Percentiles rank a stretch among this genome's conserved stretches.
Conservation (phyloP, 2,113 vertebrate genomes). For the Pelvicachromis taeniatus region DNA sequence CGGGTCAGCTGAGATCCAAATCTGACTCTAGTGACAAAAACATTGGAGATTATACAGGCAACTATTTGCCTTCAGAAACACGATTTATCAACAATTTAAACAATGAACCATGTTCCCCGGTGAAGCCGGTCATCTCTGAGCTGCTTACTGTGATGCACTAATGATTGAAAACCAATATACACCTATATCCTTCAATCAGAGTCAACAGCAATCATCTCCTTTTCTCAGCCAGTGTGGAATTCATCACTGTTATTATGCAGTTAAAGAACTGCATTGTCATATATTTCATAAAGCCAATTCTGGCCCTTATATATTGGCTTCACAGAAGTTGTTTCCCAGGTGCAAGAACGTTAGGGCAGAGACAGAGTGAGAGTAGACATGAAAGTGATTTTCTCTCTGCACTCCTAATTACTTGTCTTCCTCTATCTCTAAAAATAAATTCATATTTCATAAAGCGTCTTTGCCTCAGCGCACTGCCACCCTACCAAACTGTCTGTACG, state of each 20-base stretch:
- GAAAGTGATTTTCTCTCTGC: constrained; percentile 50
- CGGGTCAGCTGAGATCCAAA: background rate
- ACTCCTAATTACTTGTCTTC: constrained; percentile 60
- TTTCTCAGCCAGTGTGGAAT: background rate
- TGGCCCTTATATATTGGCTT: constrained; percentile 1
- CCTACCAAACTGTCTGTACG: constrained; percentile 23
- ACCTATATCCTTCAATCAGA: background rate
- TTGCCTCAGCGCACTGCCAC: constrained; percentile 2
- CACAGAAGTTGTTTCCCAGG: constrained; percentile 18
- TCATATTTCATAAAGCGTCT: constrained; percentile 39
- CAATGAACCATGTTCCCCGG: background rate
- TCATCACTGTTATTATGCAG: background rate
- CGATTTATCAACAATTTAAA: background rate
- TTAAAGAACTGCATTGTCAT: background rate
- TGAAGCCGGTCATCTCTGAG: background rate
- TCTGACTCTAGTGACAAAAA: background rate
- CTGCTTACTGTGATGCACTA: background rate
- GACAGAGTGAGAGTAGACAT: constrained; percentile 35
- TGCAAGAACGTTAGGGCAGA: constrained; percentile 13
- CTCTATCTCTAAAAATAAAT: constrained; percentile 59
- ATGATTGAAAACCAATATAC: background rate
- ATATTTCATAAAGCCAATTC: background rate
- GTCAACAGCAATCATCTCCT: background rate
- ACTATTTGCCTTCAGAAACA: background rate
- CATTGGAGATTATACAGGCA: background rate